Evolutionary conservation across 2,888 invertebrate species (phyloP).

Genomic region (Acanthosepion lycidas): DNA sequence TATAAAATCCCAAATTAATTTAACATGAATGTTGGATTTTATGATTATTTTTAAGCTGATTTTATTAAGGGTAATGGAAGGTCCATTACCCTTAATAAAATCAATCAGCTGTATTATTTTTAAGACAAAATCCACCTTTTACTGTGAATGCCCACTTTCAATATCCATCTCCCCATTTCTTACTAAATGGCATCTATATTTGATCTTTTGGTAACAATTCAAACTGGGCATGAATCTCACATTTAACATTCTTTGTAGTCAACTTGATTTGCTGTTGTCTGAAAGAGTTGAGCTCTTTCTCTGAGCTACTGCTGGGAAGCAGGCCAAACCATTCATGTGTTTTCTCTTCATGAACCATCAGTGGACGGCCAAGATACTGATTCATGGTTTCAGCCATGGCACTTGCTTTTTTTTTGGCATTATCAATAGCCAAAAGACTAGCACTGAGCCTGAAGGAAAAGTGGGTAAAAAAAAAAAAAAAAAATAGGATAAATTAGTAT

Average conservation of each 20-base stretch:
- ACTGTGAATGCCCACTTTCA: too few species aligned
- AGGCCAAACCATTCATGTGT: not conserved
- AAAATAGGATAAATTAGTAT: not conserved
- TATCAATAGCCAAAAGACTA: not conserved
- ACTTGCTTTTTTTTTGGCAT: constrained; percentile 8
- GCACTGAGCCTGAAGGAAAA: not conserved
- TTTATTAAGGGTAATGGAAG: too few species aligned
- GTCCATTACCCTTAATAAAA: too few species aligned
- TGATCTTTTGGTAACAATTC: constrained; percentile 20
- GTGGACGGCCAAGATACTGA: not conserved
- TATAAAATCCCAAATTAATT: too few species aligned
- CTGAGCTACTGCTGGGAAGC: not conserved
- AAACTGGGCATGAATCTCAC: not conserved
- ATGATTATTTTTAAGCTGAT: too few species aligned
- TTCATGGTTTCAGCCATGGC: not conserved
- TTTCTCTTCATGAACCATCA: not conserved
- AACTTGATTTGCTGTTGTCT: not conserved
- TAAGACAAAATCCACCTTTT: too few species aligned
- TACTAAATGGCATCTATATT: not conserved
- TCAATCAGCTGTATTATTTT: too few species aligned
- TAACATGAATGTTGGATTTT: too few species aligned
- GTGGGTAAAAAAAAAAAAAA: not conserved
- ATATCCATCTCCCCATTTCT: too few species aligned
- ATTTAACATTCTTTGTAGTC: not conserved
- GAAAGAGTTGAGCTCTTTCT: not conserved